Evolutionary conservation across 2,888 invertebrate genomes (phyloP), one percentile per base, ranked within the genome.

Genomic region (Trachelus tabidus): DNA sequence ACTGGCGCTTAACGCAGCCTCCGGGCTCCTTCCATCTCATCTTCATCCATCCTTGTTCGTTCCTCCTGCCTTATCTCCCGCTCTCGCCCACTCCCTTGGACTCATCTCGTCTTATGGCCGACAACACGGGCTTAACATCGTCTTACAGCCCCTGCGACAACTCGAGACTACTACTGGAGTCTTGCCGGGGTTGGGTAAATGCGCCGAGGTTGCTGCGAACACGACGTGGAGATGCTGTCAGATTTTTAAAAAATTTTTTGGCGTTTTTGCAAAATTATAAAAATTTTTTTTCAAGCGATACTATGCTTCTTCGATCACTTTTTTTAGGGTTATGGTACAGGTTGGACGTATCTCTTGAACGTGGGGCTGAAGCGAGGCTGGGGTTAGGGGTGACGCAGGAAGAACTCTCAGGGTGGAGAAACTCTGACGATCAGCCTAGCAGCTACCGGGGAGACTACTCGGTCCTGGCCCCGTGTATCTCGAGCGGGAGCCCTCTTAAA

Each of bases 401-500:
- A 40, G 2, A 6, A 40, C 15, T 40, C 40, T 40, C 15, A 40
- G 40, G 56, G 23, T 23, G 56, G 56, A 56, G 56, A 56, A 56
- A 56, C 56, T 56, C 56, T 56, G 56, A 56, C 23, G 56, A 56
- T 23, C 56, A 56, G 56, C 9, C 56, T 9, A 23, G 56, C 23
- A 56, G 56, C 56, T 56, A 56, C 56, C 56, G 56, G 56, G 56
- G 56, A 56, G 56, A 56, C 56, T 37, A 1, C 12, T 56, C 9
- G 56, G 23, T 56, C 56, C 2, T 15, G 9, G 56, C 56, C 56
- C 23, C 23, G 56, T 56, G 85, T 83, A 84, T 81, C 86, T 87
- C 85, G 83, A 86, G 84, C 84, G 34, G 37, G 87, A 87, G 89
- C 88, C 89, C 89, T 88, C 90, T 90, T 89, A 90, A 90, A 90